phyloP scores from a whole-genome alignment of 2,113 vertebrate species.

The Gnathonemus longibarbis region DNA sequence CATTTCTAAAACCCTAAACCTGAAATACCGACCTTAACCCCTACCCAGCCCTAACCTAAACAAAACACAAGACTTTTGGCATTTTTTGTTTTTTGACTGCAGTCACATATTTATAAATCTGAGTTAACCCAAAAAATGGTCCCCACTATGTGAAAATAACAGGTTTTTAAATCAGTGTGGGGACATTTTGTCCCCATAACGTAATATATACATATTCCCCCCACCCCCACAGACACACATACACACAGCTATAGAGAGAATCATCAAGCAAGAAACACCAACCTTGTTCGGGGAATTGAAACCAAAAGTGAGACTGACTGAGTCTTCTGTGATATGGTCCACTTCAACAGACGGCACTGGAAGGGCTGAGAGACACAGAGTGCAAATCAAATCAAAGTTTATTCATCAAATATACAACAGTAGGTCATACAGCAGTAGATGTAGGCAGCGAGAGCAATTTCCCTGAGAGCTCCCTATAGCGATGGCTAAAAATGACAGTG shows the following conservation, averaged over 20 bases:
- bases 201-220: too few species aligned
- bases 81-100: too few species aligned
- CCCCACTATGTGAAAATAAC: too few species aligned
- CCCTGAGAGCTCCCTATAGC: neutral
- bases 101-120: too few species aligned
- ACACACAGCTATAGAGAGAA: neutral
- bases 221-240: neutral
- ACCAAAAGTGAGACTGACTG: conserved; percentile 72
- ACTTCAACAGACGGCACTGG: conserved; percentile 74
- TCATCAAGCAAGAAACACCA: conserved; percentile 12
- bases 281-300: conserved; percentile 71
- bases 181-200: too few species aligned
- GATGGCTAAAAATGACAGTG: neutral
- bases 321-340: conserved; percentile 60
- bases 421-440: neutral
- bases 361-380: conserved; percentile 60
- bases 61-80: neutral
- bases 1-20: neutral
- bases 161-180: too few species aligned
- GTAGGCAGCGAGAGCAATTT: neutral
- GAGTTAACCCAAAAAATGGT: too few species aligned
- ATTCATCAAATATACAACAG: neutral
- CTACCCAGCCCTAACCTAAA: neutral
- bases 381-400: neutral
- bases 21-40: neutral